Evolutionary conservation across 2,797 vertebrate genomes (phyloP), one percentile per base, ranked within the genome.

Genomic region (Epinephelus coioides): DNA sequence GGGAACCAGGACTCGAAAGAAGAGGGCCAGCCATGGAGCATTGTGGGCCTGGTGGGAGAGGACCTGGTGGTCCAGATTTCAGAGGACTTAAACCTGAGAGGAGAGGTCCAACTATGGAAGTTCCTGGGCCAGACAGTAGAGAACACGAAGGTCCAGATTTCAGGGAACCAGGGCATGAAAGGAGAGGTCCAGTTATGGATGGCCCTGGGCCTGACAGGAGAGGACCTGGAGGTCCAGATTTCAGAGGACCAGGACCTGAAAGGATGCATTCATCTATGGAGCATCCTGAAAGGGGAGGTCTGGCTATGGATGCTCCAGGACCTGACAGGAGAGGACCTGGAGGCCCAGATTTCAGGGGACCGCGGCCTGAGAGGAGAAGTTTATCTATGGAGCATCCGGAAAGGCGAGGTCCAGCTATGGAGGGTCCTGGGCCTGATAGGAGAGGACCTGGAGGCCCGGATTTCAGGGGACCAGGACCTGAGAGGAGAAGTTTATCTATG

Each of bases 51-150:
- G 63, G 78, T 4, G 77, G 13, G 9, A 59, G 57, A 62, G 76
- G 46, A 30, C 65, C 60, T 21, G 19, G 15, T 13, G 49, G 40
- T 53, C 21, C 54, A 74, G 67, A 83, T 71, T 83, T 84, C n/a
- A 75, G 50, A 4, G 51, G 47, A 46, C 68, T 44, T 4, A 76
- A 83, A 51, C 46, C 60, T 60, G 75, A 84, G 64, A 83, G 38
- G 12, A 73, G 69, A 69, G 47, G 38, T 19, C 63, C 67, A 17
- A 12, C 59, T 71, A 43, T 81, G 7, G 62, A 21, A 14, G 44
- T 51, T 53, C 27, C 38, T 21, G 61, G 62, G 17, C 23, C 50
- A 68, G 54, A 72, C 15, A 69, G 23, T n/a, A 75, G 53, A 64
- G 55, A 38, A 15, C 44, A 11, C 4, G 38, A 11, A n/a, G 34